These are phyloP conservation scores for Zelostemma sp. DNA, from an alignment of 1,140 invertebrate species.

Conservation along the genomic window DNA sequence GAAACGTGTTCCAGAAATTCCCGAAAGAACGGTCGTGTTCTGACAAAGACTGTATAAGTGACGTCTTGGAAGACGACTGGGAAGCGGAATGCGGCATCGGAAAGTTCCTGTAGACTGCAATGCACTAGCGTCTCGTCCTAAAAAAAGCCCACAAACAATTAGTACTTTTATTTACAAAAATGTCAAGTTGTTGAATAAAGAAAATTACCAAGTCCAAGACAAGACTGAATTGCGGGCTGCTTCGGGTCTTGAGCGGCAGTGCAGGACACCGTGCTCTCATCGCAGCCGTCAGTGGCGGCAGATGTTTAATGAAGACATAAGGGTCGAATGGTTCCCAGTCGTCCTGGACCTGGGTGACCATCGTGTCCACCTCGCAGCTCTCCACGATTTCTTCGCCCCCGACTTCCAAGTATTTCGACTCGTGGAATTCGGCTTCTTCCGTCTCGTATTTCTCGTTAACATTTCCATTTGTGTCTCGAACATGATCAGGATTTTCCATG, in stretches of 20 bases:
- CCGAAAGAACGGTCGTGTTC: slow-evolving; percentile 90
- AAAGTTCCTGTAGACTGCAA: slow-evolving; percentile 92
- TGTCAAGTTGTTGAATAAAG: slow-evolving; percentile 1
- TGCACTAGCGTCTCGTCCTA: slow-evolving; percentile 95
- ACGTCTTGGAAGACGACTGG: slow-evolving; percentile 95
- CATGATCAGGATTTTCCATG: slow-evolving; percentile 46
- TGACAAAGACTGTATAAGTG: slow-evolving; percentile 90
- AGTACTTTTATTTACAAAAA: too few species aligned
- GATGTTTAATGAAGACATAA: slow-evolving; percentile 91
- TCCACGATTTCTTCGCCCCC: slow-evolving; percentile 69
- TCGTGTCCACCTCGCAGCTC: slow-evolving; percentile 71
- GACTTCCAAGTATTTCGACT: slow-evolving; percentile 66
- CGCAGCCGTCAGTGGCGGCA: slow-evolving; percentile 90
- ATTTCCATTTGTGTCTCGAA: slow-evolving; percentile 60
- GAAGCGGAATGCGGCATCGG: slow-evolving; percentile 93
- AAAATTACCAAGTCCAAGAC: slow-evolving; percentile 85
- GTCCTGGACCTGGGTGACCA: slow-evolving; percentile 74
- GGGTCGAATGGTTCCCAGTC: slow-evolving; percentile 90
- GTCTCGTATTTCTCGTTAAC: slow-evolving; percentile 57
- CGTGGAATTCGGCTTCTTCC: slow-evolving; percentile 59
- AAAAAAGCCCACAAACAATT: slow-evolving; percentile 19
- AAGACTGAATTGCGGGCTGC: slow-evolving; percentile 93
- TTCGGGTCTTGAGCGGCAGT: slow-evolving; percentile 91
- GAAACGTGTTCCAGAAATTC: slow-evolving; percentile 95
- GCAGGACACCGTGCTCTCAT: slow-evolving; percentile 90